Percentiles rank a stretch among this genome's conserved stretches.
phyloP scores from a whole-genome alignment of 2,113 vertebrate genomes.

The Agapornis roseicollis region DNA sequence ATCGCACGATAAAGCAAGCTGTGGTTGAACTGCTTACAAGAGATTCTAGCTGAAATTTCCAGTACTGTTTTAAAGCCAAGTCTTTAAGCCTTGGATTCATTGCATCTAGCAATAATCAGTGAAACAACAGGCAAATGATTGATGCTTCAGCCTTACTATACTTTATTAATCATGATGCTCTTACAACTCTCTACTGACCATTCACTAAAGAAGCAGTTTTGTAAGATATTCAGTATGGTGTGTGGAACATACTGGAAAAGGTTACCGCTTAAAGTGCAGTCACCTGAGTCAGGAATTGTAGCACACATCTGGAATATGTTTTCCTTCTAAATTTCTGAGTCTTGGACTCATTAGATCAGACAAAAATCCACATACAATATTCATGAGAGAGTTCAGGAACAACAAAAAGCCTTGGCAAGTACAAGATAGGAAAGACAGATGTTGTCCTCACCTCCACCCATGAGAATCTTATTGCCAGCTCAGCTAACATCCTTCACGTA shows the following conservation, averaged over 20 bases:
- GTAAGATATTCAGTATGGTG: neutral
- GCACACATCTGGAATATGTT: slow-evolving; percentile 68
- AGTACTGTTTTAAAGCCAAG: slow-evolving; percentile 12
- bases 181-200: neutral
- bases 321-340: slow-evolving; percentile 47
- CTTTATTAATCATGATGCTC: slow-evolving; percentile 9
- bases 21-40: neutral
- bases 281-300: slow-evolving; percentile 41
- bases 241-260: slow-evolving; percentile 6
- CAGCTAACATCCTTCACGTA: slow-evolving; percentile 31
- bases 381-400: slow-evolving; percentile 72
- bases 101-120: neutral
- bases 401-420: slow-evolving; percentile 57
- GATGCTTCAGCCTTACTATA: neutral
- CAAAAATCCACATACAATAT: slow-evolving; percentile 72
- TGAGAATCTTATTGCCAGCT: neutral
- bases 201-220: neutral
- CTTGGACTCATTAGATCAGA: slow-evolving; percentile 69
- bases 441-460: slow-evolving; percentile 64
- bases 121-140: neutral
- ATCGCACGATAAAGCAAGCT: neutral
- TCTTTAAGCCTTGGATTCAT: neutral
- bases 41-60: neutral
- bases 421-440: slow-evolving; percentile 55
- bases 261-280: slow-evolving; percentile 29